Conservation (phyloP, 2,888 invertebrate species). For the Rhynchonema sp. region DNA sequence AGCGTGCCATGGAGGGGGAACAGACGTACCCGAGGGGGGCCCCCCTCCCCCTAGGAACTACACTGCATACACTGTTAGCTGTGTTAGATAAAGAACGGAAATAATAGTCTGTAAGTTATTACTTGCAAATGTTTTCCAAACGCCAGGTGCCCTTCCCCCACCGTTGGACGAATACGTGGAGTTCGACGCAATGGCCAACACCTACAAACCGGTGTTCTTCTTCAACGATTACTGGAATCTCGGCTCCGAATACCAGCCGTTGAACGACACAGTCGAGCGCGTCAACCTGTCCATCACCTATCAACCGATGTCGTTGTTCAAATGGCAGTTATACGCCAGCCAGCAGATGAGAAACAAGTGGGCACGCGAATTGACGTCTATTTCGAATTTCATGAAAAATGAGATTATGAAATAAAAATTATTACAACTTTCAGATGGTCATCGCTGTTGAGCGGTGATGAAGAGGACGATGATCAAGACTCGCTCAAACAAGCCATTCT, state of each 20-base stretch:
- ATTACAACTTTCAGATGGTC: slow-evolving; percentile 21
- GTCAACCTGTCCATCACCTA: slow-evolving; percentile 26
- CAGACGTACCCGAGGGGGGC: no score
- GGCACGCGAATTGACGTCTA: background rate
- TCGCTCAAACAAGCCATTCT: slow-evolving; percentile 58
- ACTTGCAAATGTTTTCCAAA: no score
- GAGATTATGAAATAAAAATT: no score
- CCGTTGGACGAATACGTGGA: slow-evolving; percentile 12
- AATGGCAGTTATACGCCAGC: slow-evolving; percentile 93
- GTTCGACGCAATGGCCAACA: slow-evolving; percentile 51
- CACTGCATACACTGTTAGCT: no score
- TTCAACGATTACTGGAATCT: slow-evolving; percentile 98
- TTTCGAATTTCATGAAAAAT: no score
- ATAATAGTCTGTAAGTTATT: no score
- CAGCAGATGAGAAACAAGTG: slow-evolving; percentile 77
- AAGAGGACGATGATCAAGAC: slow-evolving; percentile 44
- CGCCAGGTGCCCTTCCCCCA: slow-evolving; percentile 12
- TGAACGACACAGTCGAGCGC: slow-evolving; percentile 53
- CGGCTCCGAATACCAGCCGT: slow-evolving; percentile 54
- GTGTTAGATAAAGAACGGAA: no score
- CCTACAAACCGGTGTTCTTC: slow-evolving; percentile 80
- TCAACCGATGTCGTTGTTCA: slow-evolving; percentile 76
- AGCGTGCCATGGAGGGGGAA: no score
- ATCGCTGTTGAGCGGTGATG: slow-evolving; percentile 21
- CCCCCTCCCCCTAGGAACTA: no score